Conservation (phyloP, 1,140 invertebrate genomes). For the Aphelenchoides avenae region DNA sequence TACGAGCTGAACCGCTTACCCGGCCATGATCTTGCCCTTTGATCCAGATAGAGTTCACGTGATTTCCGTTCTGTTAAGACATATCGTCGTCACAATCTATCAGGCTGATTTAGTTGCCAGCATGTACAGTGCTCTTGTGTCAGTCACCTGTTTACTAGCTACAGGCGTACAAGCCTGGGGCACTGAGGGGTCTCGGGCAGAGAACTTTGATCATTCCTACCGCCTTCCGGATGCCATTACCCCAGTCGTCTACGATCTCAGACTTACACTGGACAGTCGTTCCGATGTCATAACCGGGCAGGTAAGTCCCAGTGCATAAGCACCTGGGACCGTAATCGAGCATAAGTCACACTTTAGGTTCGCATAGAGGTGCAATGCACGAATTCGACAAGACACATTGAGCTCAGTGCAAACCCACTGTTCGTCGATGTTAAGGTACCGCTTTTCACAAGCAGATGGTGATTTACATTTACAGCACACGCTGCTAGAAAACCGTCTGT, state of each 20-base stretch:
- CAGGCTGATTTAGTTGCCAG: too few species aligned
- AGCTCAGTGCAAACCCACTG: neutral
- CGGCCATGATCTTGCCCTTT: too few species aligned
- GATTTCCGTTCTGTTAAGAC: too few species aligned
- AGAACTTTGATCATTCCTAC: too few species aligned
- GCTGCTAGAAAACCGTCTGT: conserved; percentile 1
- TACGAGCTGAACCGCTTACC: too few species aligned
- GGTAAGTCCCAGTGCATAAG: neutral
- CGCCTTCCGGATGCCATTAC: neutral
- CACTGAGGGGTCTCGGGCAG: too few species aligned
- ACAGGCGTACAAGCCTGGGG: too few species aligned
- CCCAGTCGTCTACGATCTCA: conserved; percentile 2
- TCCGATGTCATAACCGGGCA: conserved; percentile 1
- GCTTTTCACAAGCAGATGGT: neutral
- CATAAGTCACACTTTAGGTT: neutral
- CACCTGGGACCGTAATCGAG: neutral
- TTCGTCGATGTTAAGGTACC: conserved; percentile 1
- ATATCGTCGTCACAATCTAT: too few species aligned
- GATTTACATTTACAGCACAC: neutral
- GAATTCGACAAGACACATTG: neutral
- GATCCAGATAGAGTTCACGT: too few species aligned
- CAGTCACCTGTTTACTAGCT: too few species aligned
- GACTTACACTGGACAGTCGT: conserved; percentile 4
- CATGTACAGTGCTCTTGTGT: too few species aligned
- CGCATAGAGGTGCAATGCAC: conserved; percentile 4